Base-by-base conservation (phyloP, 2,797 vertebrate species). In the Sebastes glaucus region DNA sequence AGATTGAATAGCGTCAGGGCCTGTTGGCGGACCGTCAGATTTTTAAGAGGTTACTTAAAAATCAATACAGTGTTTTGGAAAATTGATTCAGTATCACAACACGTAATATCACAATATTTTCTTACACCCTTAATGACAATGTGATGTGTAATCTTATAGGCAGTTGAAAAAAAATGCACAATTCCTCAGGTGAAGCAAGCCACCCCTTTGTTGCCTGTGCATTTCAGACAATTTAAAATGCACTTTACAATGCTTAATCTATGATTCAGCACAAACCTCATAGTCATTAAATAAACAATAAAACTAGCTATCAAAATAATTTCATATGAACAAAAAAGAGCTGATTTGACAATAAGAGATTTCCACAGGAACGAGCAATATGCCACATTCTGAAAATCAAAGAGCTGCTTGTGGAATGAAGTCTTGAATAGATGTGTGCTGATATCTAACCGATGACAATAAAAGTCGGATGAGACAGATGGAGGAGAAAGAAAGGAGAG, bases 381-480 rank as follows among this genome's bases (percentile, higher is more conserved):
- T 35, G 52, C 35, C 33, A 46, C 25, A 62, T 53, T 56, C 42
- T 69, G 42, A 81, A 55, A 83, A 77, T 86, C 79, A 88, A 85
- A 88, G 59, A 59, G 25, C 33, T 80, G 77, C 78, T 28, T 60
- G 42, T 61, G 32, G 72, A 83, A 77, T 23, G 23, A 87, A 68
- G 42, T 18, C 73, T 69, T 56, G 57, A 16, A 32, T 22, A 80
- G 81, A 83, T 69, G 65, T 52, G 56, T 59, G 82, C 70, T 74
- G 77, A 80, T 35, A 80, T 85, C 73, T 67, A 79, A 72, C 71
- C 30, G 14, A 74, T 82, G 80, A 91, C 87, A 90, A 87, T 87
- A 85, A 74, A 80, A 91, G 89, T 85, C n/a, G 60, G 78, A 89
- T 66, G 78, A 88, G 78, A 81, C 70, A 69, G 82, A 86, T 57